Evolutionary conservation across 1,140 invertebrate species (phyloP).

Genomic region (Bombus ignitus): DNA sequence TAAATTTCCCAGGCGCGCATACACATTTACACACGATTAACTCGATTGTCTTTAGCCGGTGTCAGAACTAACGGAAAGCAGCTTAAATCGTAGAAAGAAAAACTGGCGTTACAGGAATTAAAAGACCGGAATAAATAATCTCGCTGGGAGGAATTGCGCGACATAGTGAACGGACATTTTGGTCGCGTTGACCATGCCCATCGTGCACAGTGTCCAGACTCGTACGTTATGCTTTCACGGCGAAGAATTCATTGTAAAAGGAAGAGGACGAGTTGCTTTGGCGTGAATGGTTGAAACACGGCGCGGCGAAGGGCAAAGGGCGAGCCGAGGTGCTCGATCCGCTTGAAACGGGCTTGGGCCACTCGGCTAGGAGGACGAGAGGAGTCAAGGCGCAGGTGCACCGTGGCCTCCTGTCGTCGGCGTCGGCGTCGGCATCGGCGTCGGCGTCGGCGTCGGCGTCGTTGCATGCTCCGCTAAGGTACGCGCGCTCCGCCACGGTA

Average conservation of each 20-base stretch:
- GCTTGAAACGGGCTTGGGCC: slow-evolving; percentile 32
- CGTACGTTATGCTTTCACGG: no score
- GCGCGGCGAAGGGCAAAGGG: slow-evolving; percentile 4
- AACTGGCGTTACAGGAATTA: no score
- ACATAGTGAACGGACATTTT: no score
- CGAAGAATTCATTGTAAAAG: not conserved
- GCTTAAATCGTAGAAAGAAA: no score
- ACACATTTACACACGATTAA: no score
- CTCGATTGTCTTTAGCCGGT: no score
- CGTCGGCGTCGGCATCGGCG: slow-evolving; percentile 52
- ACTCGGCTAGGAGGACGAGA: slow-evolving; percentile 49
- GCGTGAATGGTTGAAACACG: not conserved
- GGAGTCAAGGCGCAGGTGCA: slow-evolving; percentile 63
- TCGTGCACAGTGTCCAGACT: no score
- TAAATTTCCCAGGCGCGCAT: not conserved
- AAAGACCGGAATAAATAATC: no score
- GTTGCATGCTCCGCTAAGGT: slow-evolving; percentile 35
- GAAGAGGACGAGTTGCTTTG: not conserved
- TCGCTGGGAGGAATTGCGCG: no score
- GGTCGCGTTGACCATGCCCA: no score
- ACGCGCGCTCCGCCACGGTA: slow-evolving; percentile 59
- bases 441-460: slow-evolving; percentile 58
- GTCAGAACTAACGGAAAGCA: no score
- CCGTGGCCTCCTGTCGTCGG: slow-evolving; percentile 58
- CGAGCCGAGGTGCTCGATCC: slow-evolving; percentile 52